Conservation (phyloP, 2,797 vertebrate genomes). For the Buceros bicornis region DNA sequence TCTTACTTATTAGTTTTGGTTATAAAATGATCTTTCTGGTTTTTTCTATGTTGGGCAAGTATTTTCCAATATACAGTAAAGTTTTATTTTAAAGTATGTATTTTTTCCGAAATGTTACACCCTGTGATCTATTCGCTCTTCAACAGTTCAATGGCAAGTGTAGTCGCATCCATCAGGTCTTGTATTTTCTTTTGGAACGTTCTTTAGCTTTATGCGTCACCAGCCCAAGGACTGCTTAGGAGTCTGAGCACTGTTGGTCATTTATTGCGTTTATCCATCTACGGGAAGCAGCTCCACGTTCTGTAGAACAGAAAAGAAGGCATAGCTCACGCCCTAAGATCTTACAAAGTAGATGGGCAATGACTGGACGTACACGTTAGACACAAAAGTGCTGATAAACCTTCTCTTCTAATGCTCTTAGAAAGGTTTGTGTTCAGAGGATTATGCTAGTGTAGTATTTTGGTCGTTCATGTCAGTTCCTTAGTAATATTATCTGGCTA, state of each 20-base stretch:
- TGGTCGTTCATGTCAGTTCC: not conserved
- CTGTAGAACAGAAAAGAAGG: not conserved
- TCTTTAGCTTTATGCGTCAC: not conserved
- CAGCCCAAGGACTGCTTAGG: not conserved
- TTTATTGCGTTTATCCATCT: not conserved
- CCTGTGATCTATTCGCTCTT: not conserved
- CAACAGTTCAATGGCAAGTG: not conserved
- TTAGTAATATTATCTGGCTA: not conserved
- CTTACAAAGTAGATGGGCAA: not conserved
- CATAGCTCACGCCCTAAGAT: not conserved
- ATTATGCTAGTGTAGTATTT: not conserved
- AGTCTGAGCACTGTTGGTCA: not conserved
- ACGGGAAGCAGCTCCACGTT: not conserved
- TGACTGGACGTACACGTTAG: accelerated
- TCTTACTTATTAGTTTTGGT: not conserved
- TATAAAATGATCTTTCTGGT: not conserved
- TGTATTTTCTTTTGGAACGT: not conserved
- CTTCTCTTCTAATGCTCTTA: not conserved
- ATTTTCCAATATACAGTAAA: not conserved
- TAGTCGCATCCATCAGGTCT: not conserved
- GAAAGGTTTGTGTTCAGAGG: not conserved
- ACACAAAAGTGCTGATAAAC: not conserved
- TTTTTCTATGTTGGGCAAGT: not conserved
- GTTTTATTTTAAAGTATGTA: not conserved
- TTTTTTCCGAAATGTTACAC: not conserved